Evolutionary conservation across 2,888 invertebrate genomes (phyloP), one percentile per base, ranked within the genome.

Genomic region (Campoletis raptor): DNA sequence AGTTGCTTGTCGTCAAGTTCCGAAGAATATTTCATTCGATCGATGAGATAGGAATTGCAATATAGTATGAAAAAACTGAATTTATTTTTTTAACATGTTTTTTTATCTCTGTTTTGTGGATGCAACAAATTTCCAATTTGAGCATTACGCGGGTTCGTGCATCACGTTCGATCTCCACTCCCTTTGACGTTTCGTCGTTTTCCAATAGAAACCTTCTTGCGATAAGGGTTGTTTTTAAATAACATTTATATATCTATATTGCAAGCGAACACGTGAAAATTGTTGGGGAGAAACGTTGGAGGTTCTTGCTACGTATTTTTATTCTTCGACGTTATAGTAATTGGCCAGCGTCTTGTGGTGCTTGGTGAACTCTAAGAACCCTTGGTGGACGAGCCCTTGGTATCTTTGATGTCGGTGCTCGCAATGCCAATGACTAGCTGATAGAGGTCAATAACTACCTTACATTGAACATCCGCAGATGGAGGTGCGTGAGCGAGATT

Each of bases 1-100:
- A 69, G 72, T 76, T 4, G 64, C 79, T 30, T 40, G 86, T 85
- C 73, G 84, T 81, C 90, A 70, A 81, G 89, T 90, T 92, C 90
- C 90, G 89, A 90, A 92, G 90, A 91, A 90, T 88, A 89, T 90
- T 86, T 86, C 83, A 88, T 88, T 89, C 91, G 92, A 92, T 92
- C 92, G 92, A 92, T 92, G 72, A 67, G 40, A 90, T 87, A 90
- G 87, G 85, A 89, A 88, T 90, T 91, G 89, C 89, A 89, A 89
- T 92, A 78, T 45, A 81, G 67, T 30, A 40, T 48, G 89, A 89
- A 89, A 80, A 88, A 91, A 89, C 90, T 3, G 30, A 90, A 87
- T 88, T 72, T 30, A 12, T 74, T 69, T 77, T 74, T 36, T 79
- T 86, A 77, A 74, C 72, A 67, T 74, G 1, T 61, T 83, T 83